phyloP scores from a whole-genome alignment of 2,797 vertebrate genomes.

The Acrossocheilus fasciatus region DNA sequence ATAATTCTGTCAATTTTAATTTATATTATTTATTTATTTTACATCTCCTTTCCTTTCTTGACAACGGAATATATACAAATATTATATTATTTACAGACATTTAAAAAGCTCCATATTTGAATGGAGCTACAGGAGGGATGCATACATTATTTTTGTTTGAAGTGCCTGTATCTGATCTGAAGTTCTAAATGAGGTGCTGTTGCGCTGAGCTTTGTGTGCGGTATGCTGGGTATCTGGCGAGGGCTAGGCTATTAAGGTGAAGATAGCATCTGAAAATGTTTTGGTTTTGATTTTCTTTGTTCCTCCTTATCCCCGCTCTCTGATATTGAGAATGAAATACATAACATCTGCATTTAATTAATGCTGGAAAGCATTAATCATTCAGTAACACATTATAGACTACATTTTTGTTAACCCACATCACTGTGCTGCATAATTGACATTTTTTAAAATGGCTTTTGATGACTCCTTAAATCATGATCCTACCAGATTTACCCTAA shows the following conservation, averaged over 20 bases:
- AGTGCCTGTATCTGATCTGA: slow-evolving; percentile 49
- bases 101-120: background rate
- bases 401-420: background rate
- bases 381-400: slow-evolving; percentile 1
- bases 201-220: background rate
- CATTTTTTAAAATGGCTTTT: background rate
- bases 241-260: slow-evolving; percentile 14
- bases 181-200: slow-evolving; percentile 45
- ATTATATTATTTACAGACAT: background rate
- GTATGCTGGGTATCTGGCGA: slow-evolving; percentile 17
- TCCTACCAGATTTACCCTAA: background rate
- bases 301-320: background rate
- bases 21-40: background rate
- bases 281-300: slow-evolving; percentile 16
- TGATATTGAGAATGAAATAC: slow-evolving; percentile 2
- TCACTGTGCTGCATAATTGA: background rate
- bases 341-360: slow-evolving; percentile 18
- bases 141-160: slow-evolving; percentile 45
- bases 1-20: background rate
- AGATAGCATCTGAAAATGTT: slow-evolving; percentile 26
- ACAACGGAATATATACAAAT: background rate
- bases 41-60: background rate
- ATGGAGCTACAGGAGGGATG: background rate
- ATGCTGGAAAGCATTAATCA: slow-evolving; percentile 7
- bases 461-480: background rate